Base-by-base conservation (phyloP, 2,113 vertebrate genomes). In the Tragulus kanchil region DNA sequence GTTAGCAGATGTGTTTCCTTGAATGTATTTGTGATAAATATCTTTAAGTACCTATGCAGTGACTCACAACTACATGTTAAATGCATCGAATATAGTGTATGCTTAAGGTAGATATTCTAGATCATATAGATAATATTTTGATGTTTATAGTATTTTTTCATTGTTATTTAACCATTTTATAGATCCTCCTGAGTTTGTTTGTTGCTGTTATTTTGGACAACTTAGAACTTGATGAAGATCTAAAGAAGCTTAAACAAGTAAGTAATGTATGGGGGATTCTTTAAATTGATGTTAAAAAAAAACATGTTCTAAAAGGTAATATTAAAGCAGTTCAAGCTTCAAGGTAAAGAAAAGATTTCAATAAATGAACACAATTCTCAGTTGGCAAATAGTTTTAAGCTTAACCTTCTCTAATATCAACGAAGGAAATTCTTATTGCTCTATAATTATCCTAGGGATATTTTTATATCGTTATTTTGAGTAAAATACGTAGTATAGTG, bases 181-280 rank as follows among this genome's bases (percentile, higher is more conserved):
- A 99, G 99, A 99, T 99, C 98, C 99, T 99, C 79, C 99, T 99
- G 98, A 99, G 99, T 98, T 99, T 99, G 98, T 99, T 99, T 99
- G 99, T 99, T 97, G 99, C 99, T 92, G 99, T 99, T 93, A 99
- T 99, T 99, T 98, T 99, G 99, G 99, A 99, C 98, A 99, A 99
- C 98, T 98, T 99, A 97, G 99, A 99, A 98, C 98, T 99, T 96
- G 99, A 99, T 98, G 99, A 99, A 99, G 99, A 99, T 97, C 98
- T 99, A 94, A 99, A 99, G 98, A 99, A 99, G 98, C 99, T 99
- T 93, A 99, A 99, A 98, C 99, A 99, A 99, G 99, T 99, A 99
- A 98, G 98, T 97, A 96, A 81, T 5, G 3, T 62, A 50, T 52
- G 31, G 62, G 61, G 19, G 23, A 50, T n/a, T 87, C 50, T 61